phyloP scores from a whole-genome alignment of 2,113 vertebrate species.

The Sinocyclocheilus anshuiensis region DNA sequence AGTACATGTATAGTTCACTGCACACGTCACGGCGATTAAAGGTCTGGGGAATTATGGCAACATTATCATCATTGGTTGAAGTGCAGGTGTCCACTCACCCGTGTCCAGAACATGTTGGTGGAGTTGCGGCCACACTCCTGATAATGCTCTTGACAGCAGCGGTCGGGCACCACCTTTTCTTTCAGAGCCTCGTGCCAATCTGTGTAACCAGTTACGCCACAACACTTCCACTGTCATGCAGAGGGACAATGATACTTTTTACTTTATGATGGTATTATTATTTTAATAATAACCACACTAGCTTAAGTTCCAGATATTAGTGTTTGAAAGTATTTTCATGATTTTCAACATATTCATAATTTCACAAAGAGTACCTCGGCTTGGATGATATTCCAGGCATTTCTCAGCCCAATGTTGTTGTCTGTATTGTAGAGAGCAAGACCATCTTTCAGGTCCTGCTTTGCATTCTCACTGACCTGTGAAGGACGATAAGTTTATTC shows the following conservation, averaged over 20 bases:
- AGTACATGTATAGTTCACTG: not conserved
- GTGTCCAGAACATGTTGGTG: constrained; percentile 87
- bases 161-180: constrained; percentile 90
- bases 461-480: constrained; percentile 92
- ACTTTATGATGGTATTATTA: too few relatives aligned
- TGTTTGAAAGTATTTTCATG: not conserved
- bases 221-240: constrained; percentile 89
- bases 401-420: constrained; percentile 92
- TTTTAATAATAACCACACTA: not conserved
- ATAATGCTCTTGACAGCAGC: constrained; percentile 95
- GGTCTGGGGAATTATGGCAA: not conserved
- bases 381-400: constrained; percentile 99
- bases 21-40: not conserved
- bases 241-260: not conserved
- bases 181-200: constrained; percentile 93
- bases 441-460: constrained; percentile 92
- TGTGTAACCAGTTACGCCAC: constrained; percentile 88
- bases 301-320: not conserved
- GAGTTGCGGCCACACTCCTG: constrained; percentile 90
- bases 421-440: constrained; percentile 93
- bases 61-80: not conserved
- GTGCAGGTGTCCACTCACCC: constrained; percentile 73
- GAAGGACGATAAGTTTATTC: constrained; percentile 15
- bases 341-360: not conserved
- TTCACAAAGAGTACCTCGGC: constrained; percentile 81